Evolutionary conservation across 2,113 vertebrate genomes (phyloP).

Genomic region (Pygathrix nemaeus): DNA sequence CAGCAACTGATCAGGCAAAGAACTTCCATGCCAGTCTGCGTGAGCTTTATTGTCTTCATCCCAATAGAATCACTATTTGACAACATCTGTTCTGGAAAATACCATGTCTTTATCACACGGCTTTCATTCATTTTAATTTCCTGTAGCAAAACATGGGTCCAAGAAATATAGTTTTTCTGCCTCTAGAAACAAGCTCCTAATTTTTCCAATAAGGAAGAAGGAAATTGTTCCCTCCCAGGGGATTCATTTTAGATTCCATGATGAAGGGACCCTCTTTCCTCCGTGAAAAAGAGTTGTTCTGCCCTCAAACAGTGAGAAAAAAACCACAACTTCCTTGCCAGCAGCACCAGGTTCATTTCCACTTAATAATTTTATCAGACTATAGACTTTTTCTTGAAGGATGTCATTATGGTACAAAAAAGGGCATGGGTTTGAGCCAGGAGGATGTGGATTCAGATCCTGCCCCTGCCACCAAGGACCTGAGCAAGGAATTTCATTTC

Average conservation of each 20-base stretch:
- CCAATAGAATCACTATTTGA: neutral
- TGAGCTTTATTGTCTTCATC: neutral
- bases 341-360: neutral
- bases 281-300: constrained; percentile 8
- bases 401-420: neutral
- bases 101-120: neutral
- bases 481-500: neutral
- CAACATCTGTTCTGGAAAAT: neutral
- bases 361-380: neutral
- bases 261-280: neutral
- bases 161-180: constrained; percentile 17
- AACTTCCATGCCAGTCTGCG: no score
- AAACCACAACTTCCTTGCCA: neutral
- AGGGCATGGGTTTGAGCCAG: neutral
- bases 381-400: neutral
- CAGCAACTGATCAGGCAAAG: neutral
- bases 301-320: constrained; percentile 6
- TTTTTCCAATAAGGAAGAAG: neutral
- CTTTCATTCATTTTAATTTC: constrained; percentile 54
- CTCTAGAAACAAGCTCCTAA: neutral
- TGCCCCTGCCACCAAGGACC: neutral
- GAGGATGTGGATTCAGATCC: neutral
- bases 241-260: neutral
- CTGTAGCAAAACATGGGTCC: neutral
- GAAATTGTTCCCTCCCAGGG: constrained; percentile 3